Base-by-base conservation (phyloP, 2,113 vertebrate species). In the Neolamprologus toae region DNA sequence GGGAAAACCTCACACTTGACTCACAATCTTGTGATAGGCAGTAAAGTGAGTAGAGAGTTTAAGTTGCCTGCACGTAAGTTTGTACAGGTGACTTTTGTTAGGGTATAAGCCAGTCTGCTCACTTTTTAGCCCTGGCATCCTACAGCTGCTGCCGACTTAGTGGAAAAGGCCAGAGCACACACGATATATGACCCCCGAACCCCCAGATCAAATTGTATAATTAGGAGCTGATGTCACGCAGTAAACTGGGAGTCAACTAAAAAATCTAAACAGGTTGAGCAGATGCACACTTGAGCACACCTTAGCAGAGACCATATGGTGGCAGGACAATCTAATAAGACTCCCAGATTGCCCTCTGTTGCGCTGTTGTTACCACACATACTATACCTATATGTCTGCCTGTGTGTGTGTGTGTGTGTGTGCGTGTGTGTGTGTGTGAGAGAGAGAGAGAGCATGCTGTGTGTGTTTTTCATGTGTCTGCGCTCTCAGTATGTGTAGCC, bases 81-180 rank as follows among this genome's bases (percentile, higher is more conserved):
- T n/a, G 79, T n/a, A 23, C 21, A 16, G 9, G 59, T 85, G 54
- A 59, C 26, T 17, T 81, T 45, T 76, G 23, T 76, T 76, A 10
- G 51, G 17, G 42, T 89, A 88, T 88, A 92, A 94, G 89, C 85
- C 76, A 90, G 87, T 91, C 86, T 59, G 35, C 79, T 90, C 85
- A 81, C 33, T 8, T 89, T 95, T 91, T 92, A 92, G 89, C 73
- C 23, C 19, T 49, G 85, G 86, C 66, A 92, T 93, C 53, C 87
- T 33, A 51, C 33, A 21, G 89, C 91, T 88, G 85, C 82, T 66
- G 71, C 79, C 3, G 4, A 55, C 68, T 51, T 35, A 90, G 86
- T 40, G 12, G 4, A 88, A 91, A 85, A 31, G 51, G 37, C 80
- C 40, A 40, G 55, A 33, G 47, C 35, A n/a, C 76, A 35, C 8